These are phyloP conservation scores for Leptopilina clavipes DNA, from an alignment of 1,140 invertebrate species.

Conservation along the genomic window DNA sequence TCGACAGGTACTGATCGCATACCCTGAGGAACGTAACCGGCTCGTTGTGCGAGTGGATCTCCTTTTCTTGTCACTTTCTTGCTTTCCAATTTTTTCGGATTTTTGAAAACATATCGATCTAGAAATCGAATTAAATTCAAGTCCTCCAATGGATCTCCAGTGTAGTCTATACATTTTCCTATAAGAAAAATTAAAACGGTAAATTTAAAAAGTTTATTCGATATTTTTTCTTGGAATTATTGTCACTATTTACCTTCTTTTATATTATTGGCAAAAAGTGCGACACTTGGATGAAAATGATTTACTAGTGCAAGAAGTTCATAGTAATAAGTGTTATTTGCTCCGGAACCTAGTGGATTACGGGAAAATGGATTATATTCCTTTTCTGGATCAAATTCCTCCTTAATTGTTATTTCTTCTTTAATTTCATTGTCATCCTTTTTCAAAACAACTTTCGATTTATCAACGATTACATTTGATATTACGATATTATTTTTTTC, in stretches of 20 bases:
- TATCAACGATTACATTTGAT: conserved; percentile 59
- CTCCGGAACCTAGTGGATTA: conserved; percentile 90
- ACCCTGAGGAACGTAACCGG: conserved; percentile 79
- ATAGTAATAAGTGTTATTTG: conserved; percentile 79
- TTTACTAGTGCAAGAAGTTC: conserved; percentile 83
- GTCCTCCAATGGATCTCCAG: conserved; percentile 94
- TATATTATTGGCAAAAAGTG: conserved; percentile 90
- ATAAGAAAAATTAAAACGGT: conserved; percentile 56
- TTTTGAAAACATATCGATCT: conserved; percentile 96
- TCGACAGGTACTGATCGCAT: conserved; percentile 79
- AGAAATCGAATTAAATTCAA: conserved; percentile 92
- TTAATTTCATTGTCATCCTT: conserved; percentile 28
- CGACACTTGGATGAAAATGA: conserved; percentile 94
- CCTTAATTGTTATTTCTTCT: conserved; percentile 27
- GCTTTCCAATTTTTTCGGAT: conserved; percentile 86
- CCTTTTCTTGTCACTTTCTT: conserved; percentile 61
- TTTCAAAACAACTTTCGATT: neutral
- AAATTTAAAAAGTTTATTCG: too few relatives aligned
- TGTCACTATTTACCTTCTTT: conserved; percentile 80
- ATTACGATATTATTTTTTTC: conserved; percentile 67
- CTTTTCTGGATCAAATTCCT: conserved; percentile 1
- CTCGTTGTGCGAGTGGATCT: conserved; percentile 69
- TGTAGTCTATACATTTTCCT: conserved; percentile 86
- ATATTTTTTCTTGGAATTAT: too few relatives aligned
- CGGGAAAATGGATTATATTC: conserved; percentile 84